Base-by-base conservation (phyloP, 2,888 invertebrate species). In the Mesochorus sp. region DNA sequence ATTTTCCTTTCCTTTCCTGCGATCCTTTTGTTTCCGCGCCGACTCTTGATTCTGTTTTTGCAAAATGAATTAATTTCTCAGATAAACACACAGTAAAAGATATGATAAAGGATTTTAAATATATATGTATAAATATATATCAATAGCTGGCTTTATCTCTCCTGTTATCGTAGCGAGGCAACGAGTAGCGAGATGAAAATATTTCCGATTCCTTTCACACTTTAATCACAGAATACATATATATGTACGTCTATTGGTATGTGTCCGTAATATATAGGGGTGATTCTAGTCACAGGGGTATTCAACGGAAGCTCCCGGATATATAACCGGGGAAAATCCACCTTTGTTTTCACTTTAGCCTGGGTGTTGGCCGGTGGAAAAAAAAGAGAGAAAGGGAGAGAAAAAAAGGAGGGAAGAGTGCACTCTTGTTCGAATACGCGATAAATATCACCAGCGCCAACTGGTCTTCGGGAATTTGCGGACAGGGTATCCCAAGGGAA, bases 371-470 rank as follows among this genome's bases (percentile, higher is more conserved):
- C n/a, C 59, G n/a, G n/a, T 59, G 42, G 53, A n/a, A 19, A 12
- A 31, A 14, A 19, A 44, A 42, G 55, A 31, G 14, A 12, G 31
- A 17, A n/a, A 62, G n/a, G 19, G 64, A 21, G 64, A 2, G 34
- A 8, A 17, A 19, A 24, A 28, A n/a, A 31, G 24, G 24, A 5
- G 12, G 39, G 12, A 31, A 14, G 17, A 61, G 26, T 14, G 37
- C 72, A 72, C 76, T 77, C 37, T n/a, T 77, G 76, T 72, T 80
- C 82, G 84, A 73, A 84, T 84, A 82, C 80, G 88, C 88, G 87
- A 88, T 88, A 88, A 88, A 88, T 88, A 87, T 88, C 85, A 86
- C 85, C 83, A 84, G 84, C 84, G 82, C 80, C 80, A 55, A 59
- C 51, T n/a, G 71, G 53, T 55, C 72, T 62, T 62, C 67, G 77